Evolutionary conservation across 2,113 vertebrate genomes (phyloP).

Genomic region (Orthonyx spaldingii): DNA sequence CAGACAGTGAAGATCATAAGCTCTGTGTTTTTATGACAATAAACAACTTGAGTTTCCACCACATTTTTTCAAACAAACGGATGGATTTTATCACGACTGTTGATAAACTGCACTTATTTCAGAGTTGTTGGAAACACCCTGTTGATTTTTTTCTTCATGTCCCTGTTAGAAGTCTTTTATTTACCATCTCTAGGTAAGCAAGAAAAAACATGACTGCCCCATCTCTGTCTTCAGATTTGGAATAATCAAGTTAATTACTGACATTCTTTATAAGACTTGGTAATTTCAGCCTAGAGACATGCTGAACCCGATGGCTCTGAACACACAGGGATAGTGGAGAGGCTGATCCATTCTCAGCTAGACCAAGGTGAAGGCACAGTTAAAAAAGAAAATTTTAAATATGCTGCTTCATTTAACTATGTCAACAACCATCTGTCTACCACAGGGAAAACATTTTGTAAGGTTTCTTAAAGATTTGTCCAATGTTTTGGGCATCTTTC

Average conservation of each 20-base stretch:
- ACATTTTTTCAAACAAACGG: neutral
- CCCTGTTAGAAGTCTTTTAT: neutral
- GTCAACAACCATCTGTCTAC: neutral
- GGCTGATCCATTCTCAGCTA: neutral
- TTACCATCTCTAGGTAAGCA: neutral
- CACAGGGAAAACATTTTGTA: neutral
- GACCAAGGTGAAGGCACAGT: neutral
- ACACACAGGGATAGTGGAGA: neutral
- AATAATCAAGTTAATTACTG: constrained; percentile 5
- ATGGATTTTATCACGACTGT: neutral
- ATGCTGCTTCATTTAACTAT: neutral
- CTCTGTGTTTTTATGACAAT: neutral
- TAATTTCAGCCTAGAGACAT: constrained; percentile 17
- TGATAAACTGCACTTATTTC: neutral
- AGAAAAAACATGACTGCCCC: neutral
- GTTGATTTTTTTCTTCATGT: neutral
- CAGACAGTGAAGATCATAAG: neutral
- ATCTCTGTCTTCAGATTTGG: neutral
- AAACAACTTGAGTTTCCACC: neutral
- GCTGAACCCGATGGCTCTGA: neutral
- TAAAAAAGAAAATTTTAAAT: neutral
- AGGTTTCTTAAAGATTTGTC: neutral
- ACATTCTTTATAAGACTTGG: neutral
- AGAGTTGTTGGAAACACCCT: neutral
- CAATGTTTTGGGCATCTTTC: neutral